Evolutionary conservation across 2,888 invertebrate species (phyloP), one percentile per base, ranked within the genome.

Genomic region (Desoria tigrina): DNA sequence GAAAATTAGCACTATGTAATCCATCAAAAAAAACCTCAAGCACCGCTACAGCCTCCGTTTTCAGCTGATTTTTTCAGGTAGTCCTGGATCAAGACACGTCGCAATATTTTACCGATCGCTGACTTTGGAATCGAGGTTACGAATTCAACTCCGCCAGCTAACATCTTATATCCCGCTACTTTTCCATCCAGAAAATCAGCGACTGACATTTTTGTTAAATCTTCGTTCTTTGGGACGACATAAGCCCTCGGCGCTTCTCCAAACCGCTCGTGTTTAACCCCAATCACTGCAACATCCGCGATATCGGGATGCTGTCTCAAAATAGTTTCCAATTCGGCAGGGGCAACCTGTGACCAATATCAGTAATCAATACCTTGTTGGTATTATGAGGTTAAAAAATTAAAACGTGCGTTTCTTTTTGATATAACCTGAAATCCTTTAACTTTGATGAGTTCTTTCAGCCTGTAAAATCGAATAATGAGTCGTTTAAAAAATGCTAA

Each of bases 281-380:
- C 93, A 66, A 94, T 82, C 0, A 95, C 93, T 0, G 89, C 94
- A 0, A 88, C 90, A 76, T 95, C 94, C 7, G 83, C 79, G 0
- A 95, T 84, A 27, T 84, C 84, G 0, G 90, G 88, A 79, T 90
- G 89, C 50, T 85, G 84, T 66, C 89, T 84, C 1, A 92, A 78
- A 1, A 90, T 77, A 58, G 84, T 86, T 79, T 94, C 94, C 24
- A 94, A 79, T 80, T 94, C 94, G 0, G 93, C 92, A 26, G 94
- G 94, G 7, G 94, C 87, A 7, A 94, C 93, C 86, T 92, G 11
- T n/a, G n/a, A n/a, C n/a, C n/a, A n/a, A n/a, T n/a, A n/a, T n/a
- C n/a, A n/a, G n/a, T n/a, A n/a, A n/a, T n/a, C n/a, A n/a, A n/a
- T n/a, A n/a, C n/a, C n/a, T n/a, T n/a, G n/a, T n/a, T n/a, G n/a